These are phyloP conservation scores for Hemichromis elongatus DNA, from an alignment of 2,113 vertebrate species.

Conservation along the genomic window DNA sequence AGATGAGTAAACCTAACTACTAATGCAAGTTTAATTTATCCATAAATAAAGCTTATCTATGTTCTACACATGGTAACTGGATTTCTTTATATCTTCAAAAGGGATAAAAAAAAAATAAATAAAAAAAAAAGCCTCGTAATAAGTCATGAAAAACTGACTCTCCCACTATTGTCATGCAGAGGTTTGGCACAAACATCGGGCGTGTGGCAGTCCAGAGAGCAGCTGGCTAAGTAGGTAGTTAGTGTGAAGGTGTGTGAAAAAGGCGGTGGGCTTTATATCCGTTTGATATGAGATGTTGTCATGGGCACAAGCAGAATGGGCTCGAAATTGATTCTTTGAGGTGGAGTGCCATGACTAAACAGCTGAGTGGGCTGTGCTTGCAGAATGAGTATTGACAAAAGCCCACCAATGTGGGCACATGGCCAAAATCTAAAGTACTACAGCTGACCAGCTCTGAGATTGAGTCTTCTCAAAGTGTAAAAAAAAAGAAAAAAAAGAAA, in stretches of 20 bases:
- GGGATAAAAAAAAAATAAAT: neutral
- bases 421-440: constrained; percentile 12
- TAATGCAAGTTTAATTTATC: neutral
- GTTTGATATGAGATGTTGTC: constrained; percentile 27
- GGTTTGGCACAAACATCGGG: neutral
- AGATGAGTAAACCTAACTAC: neutral
- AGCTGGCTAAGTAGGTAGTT: constrained; percentile 12
- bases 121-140: neutral
- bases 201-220: neutral
- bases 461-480: constrained; percentile 12
- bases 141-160: neutral
- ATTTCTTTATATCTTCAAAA: neutral
- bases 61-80: neutral
- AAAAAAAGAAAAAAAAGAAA: too few relatives aligned
- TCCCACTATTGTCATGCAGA: neutral
- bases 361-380: constrained; percentile 19
- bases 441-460: constrained; percentile 2
- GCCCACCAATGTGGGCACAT: neutral
- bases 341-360: constrained; percentile 24
- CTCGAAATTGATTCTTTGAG: constrained; percentile 34
- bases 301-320: neutral
- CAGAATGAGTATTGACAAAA: constrained; percentile 18
- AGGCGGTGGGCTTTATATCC: neutral
- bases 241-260: neutral
- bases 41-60: neutral